Percentiles rank a stretch among this genome's conserved stretches.
Conservation (phyloP, 2,113 vertebrate genomes). For the Podocnemis expansa region DNA sequence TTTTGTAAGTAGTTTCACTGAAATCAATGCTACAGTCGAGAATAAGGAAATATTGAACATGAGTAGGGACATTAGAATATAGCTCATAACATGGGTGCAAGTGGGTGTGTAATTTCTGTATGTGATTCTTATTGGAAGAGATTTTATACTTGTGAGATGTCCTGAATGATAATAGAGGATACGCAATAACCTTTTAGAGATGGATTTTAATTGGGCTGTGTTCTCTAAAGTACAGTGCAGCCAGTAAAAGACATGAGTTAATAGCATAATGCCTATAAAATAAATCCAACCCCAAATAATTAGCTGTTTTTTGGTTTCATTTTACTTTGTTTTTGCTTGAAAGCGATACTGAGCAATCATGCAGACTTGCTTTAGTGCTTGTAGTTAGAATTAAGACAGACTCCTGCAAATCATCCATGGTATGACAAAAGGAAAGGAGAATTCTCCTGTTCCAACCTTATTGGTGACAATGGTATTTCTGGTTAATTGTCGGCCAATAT, state of each 20-base stretch:
- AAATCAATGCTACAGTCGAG: not conserved
- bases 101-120: not conserved
- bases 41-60: not conserved
- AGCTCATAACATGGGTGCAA: not conserved
- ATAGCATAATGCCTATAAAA: not conserved
- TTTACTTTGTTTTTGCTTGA: not conserved
- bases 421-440: not conserved
- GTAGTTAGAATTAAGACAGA: not conserved
- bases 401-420: not conserved
- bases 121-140: not conserved
- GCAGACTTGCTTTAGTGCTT: not conserved
- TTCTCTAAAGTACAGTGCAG: not conserved
- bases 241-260: not conserved
- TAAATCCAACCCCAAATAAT: not conserved
- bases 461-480: not conserved
- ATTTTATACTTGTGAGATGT: not conserved
- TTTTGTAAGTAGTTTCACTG: not conserved
- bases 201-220: not conserved
- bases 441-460: not conserved
- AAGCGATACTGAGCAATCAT: not conserved
- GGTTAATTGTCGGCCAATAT: conserved; percentile 17
- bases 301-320: not conserved
- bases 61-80: not conserved
- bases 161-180: not conserved
- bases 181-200: not conserved